Base-by-base conservation (phyloP, 2,888 invertebrate species). In the Thalpophila matura region DNA sequence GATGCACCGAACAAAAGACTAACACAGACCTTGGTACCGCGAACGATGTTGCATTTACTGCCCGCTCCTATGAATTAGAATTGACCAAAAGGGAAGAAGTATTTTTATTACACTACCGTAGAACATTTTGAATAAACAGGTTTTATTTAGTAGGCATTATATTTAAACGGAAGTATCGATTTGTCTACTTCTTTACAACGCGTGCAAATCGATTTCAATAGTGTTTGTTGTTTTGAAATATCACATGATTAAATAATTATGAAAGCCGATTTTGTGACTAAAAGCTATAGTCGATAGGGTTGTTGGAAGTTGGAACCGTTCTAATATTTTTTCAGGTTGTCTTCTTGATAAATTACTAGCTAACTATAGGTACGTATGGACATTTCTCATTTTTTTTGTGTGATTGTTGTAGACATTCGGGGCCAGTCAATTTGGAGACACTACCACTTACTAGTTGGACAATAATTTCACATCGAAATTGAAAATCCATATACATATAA, bases 31-130 rank as follows among this genome's bases (percentile, higher is more conserved):
- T 77, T 77, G 77, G 60, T 61, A 26, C 4, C 20, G 59, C 29
- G 40, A 45, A 42, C 54, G 45, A 62, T 6, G 50, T 40, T 67
- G 74, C 67, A 77, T 65, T 31, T 51, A 18, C 27, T 56, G 20
- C 18, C 45, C 27, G 67, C 67, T 76, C 53, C 73, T 66, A 73
- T 66, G 77, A 73, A 73, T 73, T 77, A 66, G 63, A 77, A 73
- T 72, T 42, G 59, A 50, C 67, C 51, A 40, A 56, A 72, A 59
- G 58, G 58, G 73, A 64, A 50, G 50, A 64, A 76, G 26, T 47
- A 54, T 64, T 58, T 64, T 62, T 51, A 70, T 51, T 55, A 38
- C 12, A 43, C 49, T 51, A 49, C 45, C 63, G 54, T 51, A 40
- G 40, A 47, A 47, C 37, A 63, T 35, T 50, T 55, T 37, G 58